Conservation (phyloP, 1,140 invertebrate species). For the Caenorhabditis tropicalis region DNA sequence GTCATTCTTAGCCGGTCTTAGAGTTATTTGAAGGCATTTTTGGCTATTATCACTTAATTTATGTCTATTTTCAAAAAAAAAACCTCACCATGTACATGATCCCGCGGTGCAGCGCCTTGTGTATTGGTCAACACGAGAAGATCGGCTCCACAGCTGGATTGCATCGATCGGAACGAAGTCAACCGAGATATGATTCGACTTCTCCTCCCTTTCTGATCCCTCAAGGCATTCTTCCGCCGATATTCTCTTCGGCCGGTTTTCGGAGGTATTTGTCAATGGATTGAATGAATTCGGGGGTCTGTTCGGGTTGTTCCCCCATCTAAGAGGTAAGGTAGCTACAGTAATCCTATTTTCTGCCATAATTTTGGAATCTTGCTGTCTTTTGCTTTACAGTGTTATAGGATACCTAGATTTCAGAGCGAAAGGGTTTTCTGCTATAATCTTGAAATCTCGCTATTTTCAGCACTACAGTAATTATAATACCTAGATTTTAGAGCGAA, state of each 20-base stretch:
- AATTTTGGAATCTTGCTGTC: no score
- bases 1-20: not conserved
- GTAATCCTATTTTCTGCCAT: not conserved
- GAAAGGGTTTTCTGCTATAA: no score
- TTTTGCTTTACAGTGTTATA: no score
- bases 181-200: not conserved
- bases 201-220: not conserved
- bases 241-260: conserved; percentile 89
- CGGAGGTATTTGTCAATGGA: conserved; percentile 95
- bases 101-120: not conserved
- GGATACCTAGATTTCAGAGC: no score
- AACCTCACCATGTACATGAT: conserved; percentile 35
- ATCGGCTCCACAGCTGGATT: conserved; percentile 42
- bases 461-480: no score
- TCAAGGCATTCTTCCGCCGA: conserved; percentile 81
- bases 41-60: no score
- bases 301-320: conserved; percentile 77
- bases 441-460: no score
- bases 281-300: conserved; percentile 85
- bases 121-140: not conserved
- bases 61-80: not conserved
- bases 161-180: conserved; percentile 51
- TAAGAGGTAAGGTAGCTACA: conserved; percentile 86
- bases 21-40: no score
- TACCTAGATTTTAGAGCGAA: no score